A percentile compares a stretch with the other conserved stretches of the same genome.
Conservation (phyloP, 2,113 vertebrate species). For the Oreotrochilus melanogaster region DNA sequence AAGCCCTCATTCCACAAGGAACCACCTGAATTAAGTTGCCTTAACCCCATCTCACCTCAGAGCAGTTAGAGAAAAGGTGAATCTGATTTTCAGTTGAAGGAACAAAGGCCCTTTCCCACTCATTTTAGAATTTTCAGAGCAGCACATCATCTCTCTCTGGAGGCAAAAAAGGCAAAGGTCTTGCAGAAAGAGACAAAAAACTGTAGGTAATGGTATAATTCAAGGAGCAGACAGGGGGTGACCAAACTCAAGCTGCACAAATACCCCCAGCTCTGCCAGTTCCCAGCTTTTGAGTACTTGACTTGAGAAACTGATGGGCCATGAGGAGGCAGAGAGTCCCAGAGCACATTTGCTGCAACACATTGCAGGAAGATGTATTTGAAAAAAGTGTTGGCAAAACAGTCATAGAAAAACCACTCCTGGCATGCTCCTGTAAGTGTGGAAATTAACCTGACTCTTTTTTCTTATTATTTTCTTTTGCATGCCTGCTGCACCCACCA, state of each 20-base stretch:
- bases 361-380: rapidly evolving
- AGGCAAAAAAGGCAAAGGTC: rapidly evolving
- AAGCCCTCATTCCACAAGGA: rapidly evolving
- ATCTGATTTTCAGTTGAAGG: background rate
- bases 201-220: rapidly evolving
- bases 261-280: background rate
- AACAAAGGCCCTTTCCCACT: background rate
- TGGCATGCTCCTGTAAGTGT: background rate
- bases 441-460: background rate
- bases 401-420: background rate
- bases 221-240: background rate
- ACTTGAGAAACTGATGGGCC: background rate
- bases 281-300: background rate
- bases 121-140: rapidly evolving
- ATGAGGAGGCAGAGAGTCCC: rapidly evolving
- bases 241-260: background rate
- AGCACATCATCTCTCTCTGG: rapidly evolving
- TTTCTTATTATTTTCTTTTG: background rate
- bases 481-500: background rate
- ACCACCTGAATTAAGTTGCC: background rate
- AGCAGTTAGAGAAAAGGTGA: background rate
- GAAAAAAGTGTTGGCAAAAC: background rate
- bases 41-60: background rate
- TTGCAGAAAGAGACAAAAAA: background rate
- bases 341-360: background rate